Conservation (phyloP, 1,140 invertebrate species). For the Drosophila serrata region DNA sequence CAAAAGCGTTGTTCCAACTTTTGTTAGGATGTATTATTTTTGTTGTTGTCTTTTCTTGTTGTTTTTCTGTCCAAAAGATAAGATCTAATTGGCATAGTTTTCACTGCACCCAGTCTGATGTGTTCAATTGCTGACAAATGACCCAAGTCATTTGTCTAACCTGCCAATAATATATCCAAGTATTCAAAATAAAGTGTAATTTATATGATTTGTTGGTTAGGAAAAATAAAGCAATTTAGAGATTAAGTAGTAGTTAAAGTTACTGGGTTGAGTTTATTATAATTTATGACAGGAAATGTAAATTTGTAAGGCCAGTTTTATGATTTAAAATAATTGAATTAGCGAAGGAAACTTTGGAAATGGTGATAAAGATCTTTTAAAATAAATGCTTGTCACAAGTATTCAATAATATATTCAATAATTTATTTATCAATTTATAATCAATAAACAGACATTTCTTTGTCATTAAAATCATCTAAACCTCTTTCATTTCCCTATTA, state of each 20-base stretch:
- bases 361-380: neutral
- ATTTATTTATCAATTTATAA: no score
- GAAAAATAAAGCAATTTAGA: neutral
- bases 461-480: rapidly evolving
- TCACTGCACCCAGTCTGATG: slow-evolving; percentile 42
- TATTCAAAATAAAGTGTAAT: neutral
- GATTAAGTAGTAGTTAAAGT: neutral
- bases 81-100: slow-evolving; percentile 54
- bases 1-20: slow-evolving; percentile 48
- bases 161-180: slow-evolving; percentile 29
- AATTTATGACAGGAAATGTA: neutral
- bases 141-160: slow-evolving; percentile 28
- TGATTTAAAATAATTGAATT: neutral
- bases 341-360: neutral
- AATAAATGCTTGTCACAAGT: rapidly evolving
- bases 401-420: neutral
- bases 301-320: no score
- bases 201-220: neutral
- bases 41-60: slow-evolving; percentile 18
- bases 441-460: neutral
- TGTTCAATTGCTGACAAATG: slow-evolving; percentile 52
- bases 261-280: neutral
- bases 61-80: slow-evolving; percentile 27
- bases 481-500: neutral
- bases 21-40: slow-evolving; percentile 32